Conservation (phyloP, 2,797 vertebrate genomes). For the Sphaeramia orbicularis region DNA sequence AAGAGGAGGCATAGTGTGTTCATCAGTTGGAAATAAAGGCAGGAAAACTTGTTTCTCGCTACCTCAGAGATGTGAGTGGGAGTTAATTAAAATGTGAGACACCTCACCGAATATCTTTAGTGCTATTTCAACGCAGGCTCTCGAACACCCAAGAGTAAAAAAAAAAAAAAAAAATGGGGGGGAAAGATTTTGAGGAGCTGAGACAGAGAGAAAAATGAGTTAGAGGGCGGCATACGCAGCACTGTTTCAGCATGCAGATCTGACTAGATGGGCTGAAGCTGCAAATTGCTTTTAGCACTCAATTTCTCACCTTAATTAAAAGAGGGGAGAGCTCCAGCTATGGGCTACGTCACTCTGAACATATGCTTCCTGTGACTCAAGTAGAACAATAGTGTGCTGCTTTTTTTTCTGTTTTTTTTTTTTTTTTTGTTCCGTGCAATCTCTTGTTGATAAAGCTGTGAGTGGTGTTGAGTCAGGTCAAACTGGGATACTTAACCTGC, state of each 20-base stretch:
- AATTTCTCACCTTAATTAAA: conserved; percentile 85
- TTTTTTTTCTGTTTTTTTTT: background rate
- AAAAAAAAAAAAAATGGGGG: conserved; percentile 23
- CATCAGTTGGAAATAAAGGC: conserved; percentile 49
- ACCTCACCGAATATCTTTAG: conserved; percentile 74
- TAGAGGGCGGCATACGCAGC: conserved; percentile 47
- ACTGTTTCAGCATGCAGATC: conserved; percentile 59
- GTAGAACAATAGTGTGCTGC: conserved; percentile 38
- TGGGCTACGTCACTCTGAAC: conserved; percentile 50
- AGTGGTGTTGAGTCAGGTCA: conserved; percentile 48
- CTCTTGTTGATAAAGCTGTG: conserved; percentile 30
- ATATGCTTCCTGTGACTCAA: conserved; percentile 61
- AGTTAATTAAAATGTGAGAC: conserved; percentile 78
- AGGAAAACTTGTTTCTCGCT: conserved; percentile 41
- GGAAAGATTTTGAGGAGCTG: conserved; percentile 34
- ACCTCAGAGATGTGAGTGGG: conserved; percentile 41
- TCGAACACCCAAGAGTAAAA: conserved; percentile 43
- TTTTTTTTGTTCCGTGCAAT: conserved; percentile 7
- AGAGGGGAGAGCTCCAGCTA: conserved; percentile 47
- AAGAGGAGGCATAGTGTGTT: conserved; percentile 34
- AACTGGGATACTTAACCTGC: conserved; percentile 47
- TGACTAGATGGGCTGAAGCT: conserved; percentile 69
- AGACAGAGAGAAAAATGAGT: conserved; percentile 56
- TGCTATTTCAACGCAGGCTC: conserved; percentile 53
- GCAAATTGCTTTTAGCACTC: conserved; percentile 87